Percentiles rank a stretch among this genome's conserved stretches.
Conservation (phyloP, 2,888 invertebrate species). For the Chaitophorus viminalis region DNA sequence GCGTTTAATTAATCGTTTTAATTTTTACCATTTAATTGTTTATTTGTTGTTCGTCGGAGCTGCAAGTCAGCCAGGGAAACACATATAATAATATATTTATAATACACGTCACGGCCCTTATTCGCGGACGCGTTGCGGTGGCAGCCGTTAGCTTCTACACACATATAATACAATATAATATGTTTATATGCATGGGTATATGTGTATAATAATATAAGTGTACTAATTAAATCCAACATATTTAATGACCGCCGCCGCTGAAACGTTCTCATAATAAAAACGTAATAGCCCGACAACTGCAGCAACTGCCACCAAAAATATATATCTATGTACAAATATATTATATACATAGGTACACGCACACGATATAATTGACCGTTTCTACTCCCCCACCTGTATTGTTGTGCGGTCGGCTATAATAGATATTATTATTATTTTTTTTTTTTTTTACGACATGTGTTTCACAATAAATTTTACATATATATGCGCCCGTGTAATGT, state of each 20-base stretch:
- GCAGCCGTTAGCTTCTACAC: neutral
- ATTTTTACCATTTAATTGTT: conserved; percentile 27
- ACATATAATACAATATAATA: too few relatives aligned
- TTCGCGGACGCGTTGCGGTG: neutral
- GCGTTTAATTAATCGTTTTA: conserved; percentile 46
- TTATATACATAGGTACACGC: neutral
- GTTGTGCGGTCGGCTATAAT: neutral
- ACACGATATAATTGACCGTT: conserved; percentile 51
- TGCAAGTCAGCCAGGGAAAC: neutral
- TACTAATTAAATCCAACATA: conserved; percentile 56
- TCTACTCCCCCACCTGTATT: conserved; percentile 48
- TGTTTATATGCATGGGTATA: too few relatives aligned
- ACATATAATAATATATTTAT: too few relatives aligned
- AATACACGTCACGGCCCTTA: too few relatives aligned
- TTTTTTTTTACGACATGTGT: conserved; percentile 58
- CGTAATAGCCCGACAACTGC: conserved; percentile 39
- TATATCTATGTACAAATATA: neutral
- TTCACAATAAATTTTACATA: conserved; percentile 48
- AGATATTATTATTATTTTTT: neutral
- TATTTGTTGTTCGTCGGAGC: neutral
- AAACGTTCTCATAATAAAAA: conserved; percentile 59
- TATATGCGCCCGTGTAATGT: neutral
- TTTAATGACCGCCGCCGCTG: conserved; percentile 43
- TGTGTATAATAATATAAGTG: too few relatives aligned
- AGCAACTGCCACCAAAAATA: conserved; percentile 34